Conservation (phyloP, 1,140 invertebrate species). For the Drosophila pallidifrons region DNA sequence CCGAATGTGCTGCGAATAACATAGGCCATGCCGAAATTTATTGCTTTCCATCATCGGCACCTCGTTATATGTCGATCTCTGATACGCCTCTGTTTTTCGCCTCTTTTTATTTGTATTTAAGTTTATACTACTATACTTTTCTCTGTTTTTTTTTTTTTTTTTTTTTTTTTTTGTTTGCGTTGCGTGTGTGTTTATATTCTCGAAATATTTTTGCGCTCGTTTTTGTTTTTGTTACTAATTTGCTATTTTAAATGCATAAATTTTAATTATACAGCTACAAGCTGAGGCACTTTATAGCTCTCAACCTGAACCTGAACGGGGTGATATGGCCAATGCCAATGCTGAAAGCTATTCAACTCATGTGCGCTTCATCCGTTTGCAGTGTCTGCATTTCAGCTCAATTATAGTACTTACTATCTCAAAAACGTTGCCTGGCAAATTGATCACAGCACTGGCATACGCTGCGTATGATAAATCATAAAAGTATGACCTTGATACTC, state of each 20-base stretch:
- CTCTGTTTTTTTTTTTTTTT: neutral
- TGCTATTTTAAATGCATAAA: slow-evolving; percentile 80
- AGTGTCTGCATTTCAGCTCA: neutral
- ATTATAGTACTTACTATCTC: neutral
- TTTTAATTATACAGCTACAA: slow-evolving; percentile 76
- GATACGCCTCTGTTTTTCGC: slow-evolving; percentile 11
- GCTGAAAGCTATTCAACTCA: neutral
- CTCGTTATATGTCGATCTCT: slow-evolving; percentile 66
- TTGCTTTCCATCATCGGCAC: slow-evolving; percentile 81
- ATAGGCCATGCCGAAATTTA: slow-evolving; percentile 73
- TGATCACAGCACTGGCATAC: slow-evolving; percentile 30
- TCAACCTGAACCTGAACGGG: neutral
- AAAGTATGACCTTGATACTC: slow-evolving; percentile 26
- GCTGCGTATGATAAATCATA: slow-evolving; percentile 64
- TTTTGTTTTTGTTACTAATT: slow-evolving; percentile 79
- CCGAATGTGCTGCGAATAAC: slow-evolving; percentile 76
- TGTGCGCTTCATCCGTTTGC: slow-evolving; percentile 24
- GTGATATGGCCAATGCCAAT: slow-evolving; percentile 36
- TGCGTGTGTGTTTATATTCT: slow-evolving; percentile 72
- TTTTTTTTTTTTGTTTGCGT: slow-evolving; percentile 36
- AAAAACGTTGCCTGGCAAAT: slow-evolving; percentile 11
- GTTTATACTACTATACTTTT: slow-evolving; percentile 20
- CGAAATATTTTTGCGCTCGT: slow-evolving; percentile 36
- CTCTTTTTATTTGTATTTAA: slow-evolving; percentile 42
- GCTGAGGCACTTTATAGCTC: slow-evolving; percentile 9